Evolutionary conservation across 1,140 invertebrate genomes (phyloP).

Genomic region (Macrobrachium rosenbergii): DNA sequence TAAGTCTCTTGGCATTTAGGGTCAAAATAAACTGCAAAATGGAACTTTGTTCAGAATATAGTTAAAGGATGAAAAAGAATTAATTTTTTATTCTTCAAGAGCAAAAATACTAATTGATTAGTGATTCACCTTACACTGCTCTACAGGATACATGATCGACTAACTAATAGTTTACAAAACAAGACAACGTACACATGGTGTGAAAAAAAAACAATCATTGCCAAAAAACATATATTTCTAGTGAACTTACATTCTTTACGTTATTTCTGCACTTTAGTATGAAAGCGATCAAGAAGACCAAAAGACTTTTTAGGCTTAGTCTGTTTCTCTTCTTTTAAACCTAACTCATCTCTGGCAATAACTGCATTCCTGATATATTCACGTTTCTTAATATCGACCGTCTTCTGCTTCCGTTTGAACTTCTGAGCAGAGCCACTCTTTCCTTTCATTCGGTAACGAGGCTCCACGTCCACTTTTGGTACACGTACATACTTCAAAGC

Average conservation of each 20-base stretch:
- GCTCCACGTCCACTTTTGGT: slow-evolving; percentile 82
- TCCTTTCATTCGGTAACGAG: slow-evolving; percentile 82
- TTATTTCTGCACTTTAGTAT: not conserved
- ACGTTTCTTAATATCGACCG: slow-evolving; percentile 79
- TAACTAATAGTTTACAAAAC: too few relatives aligned
- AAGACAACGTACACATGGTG: too few relatives aligned
- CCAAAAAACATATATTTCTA: not conserved
- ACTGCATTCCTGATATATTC: slow-evolving; percentile 67
- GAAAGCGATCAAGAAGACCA: not conserved
- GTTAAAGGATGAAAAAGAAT: too few relatives aligned
- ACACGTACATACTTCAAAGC: slow-evolving; percentile 82
- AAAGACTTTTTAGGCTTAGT: not conserved
- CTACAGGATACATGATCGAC: too few relatives aligned
- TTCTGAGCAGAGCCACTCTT: slow-evolving; percentile 82
- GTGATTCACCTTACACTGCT: too few relatives aligned
- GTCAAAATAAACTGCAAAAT: too few relatives aligned
- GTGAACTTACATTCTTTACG: not conserved
- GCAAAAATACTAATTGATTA: too few relatives aligned
- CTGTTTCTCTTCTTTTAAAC: not conserved
- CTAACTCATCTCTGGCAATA: slow-evolving; percentile 8
- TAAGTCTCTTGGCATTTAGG: too few relatives aligned
- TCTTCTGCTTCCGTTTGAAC: slow-evolving; percentile 83
- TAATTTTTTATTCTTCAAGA: too few relatives aligned
- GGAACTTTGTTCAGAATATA: too few relatives aligned
- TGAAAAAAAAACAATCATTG: too few relatives aligned